Base-by-base conservation (phyloP, 2,888 invertebrate genomes). In the Eilema depressum region DNA sequence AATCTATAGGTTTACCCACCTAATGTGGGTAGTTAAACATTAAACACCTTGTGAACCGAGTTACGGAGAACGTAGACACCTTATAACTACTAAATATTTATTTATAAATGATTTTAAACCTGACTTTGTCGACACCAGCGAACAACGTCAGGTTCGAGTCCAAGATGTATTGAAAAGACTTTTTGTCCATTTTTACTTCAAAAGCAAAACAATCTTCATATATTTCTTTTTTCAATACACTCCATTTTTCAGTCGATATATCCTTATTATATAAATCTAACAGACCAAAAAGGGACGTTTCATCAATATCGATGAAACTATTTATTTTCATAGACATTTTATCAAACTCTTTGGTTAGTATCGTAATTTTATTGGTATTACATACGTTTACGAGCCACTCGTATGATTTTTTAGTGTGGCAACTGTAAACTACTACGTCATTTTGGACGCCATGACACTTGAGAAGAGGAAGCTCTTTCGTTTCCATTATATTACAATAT, bases 371-470 rank as follows among this genome's bases (percentile, higher is more conserved):
- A 41, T 71, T 80, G 71, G 71, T 73, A 68, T 70, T 75, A 66
- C 70, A 72, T 12, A 86, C 23, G 12, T 79, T 78, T 69, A 79
- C 69, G 1, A 90, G 71, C 80, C 88, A 86, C 0, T 71, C 33
- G 61, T 77, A 83, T 33, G 87, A 83, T 17, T 81, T 78, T 74
- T 88, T 81, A 30, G 83, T 84, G 56, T 89, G 83, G 76, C 92
- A 93, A 75, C 81, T 85, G 66, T 92, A 93, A 0, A 89, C 63
- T 0, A 93, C 33, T 0, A 78, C 85, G 71, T 87, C 88, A 76
- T 89, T 81, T 83, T 88, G 77, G 1, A 89, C 75, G 2, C 93
- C 93, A 59, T 89, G 84, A 76, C 91, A 92, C 74, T 89, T 86
- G 0, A 93, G 75, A 23, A 85, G 66, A 2, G 92, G 92, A 67